phyloP scores from a whole-genome alignment of 2,888 invertebrate genomes.

The Syritta pipiens region DNA sequence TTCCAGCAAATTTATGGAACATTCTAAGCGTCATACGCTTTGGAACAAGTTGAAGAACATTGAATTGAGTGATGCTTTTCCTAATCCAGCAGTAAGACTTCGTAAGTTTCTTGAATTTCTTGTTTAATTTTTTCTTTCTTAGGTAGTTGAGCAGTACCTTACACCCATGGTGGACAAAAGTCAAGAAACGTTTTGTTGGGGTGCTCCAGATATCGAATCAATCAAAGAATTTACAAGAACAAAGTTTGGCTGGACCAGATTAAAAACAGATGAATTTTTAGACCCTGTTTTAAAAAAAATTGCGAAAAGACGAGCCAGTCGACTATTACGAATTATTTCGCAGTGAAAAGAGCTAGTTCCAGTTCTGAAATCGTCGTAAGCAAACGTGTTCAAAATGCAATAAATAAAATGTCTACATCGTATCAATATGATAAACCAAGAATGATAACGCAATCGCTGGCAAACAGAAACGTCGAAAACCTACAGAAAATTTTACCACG shows the following conservation, averaged over 20 bases:
- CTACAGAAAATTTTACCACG: too few species aligned
- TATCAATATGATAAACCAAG: too few species aligned
- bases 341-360: constrained; percentile 82
- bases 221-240: constrained; percentile 88
- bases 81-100: constrained; percentile 82
- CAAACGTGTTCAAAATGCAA: constrained; percentile 89
- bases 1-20: constrained; percentile 80
- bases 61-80: constrained; percentile 86
- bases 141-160: constrained; percentile 94
- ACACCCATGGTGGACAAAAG: constrained; percentile 92
- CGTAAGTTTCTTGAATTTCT: background rate
- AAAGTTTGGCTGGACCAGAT: constrained; percentile 94
- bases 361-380: constrained; percentile 85
- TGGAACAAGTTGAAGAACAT: constrained; percentile 90
- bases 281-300: constrained; percentile 89
- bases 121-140: background rate
- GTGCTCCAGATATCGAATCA: constrained; percentile 88
- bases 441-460: too few species aligned
- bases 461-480: too few species aligned
- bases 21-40: constrained; percentile 81
- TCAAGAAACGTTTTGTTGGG: constrained; percentile 92
- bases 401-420: constrained; percentile 86
- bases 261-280: constrained; percentile 92
- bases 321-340: constrained; percentile 87
- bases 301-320: constrained; percentile 85